Evolutionary conservation across 2,797 vertebrate genomes (phyloP), one percentile per base, ranked within the genome.

Genomic region (Poecile montanus): DNA sequence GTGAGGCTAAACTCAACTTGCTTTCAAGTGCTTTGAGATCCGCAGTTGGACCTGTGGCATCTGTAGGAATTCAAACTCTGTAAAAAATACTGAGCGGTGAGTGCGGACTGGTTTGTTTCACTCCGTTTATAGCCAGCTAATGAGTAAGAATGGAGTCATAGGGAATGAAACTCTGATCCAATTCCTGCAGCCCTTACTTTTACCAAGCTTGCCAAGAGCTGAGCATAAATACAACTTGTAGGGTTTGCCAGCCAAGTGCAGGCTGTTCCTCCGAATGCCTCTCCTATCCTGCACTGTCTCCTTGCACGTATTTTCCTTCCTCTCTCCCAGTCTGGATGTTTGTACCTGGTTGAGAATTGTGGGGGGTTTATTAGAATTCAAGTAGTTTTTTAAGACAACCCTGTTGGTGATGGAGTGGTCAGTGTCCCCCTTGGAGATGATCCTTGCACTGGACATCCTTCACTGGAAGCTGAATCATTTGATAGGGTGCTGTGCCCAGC

Each of bases 141-240:
- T 94, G 93, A 95, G 78, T 93, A 95, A 96, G 96, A 91, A 61
- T 74, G 30, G 9, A 92, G 88, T 94, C 89, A 84, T 47, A 70
- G 65, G 71, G 92, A 95, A 89, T 0, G 1, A 73, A 78, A 61
- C 93, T 87, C 85, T 86, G 38, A 77, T 94, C 77, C 88, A 93
- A 80, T 81, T 94, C 79, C 53, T 86, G 44, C 63, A 89, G 83
- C 85, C 67, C 74, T 87, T 81, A 40, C 70, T 95, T 74, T 67
- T 89, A 81, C 65, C 5, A 1, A 89, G 92, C 84, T 91, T 95
- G 88, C 94, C 89, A 95, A 93, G 90, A 91, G 65, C 65, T 67
- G 53, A 94, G 61, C 42, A 16, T 82, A 88, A 91, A 87, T 91
- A 87, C 76, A 89, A 85, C 74, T 84, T 65, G 57, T 11, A 82